Percentiles rank a stretch among this genome's conserved stretches.
Evolutionary conservation across 64 coral and sea anemone genomes (phyloP).

Genomic region (Pocillopora verrucosa): DNA sequence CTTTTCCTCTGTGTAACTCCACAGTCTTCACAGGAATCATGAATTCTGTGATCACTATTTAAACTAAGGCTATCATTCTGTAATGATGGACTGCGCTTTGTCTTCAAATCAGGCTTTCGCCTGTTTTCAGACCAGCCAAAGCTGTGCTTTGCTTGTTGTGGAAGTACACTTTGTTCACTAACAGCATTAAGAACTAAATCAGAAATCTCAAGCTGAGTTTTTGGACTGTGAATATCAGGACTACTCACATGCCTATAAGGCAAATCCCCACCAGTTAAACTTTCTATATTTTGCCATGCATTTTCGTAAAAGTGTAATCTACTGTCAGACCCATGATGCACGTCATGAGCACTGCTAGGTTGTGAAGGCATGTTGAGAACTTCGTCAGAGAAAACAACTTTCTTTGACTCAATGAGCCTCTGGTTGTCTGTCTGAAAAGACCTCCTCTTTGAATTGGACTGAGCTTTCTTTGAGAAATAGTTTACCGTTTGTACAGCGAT

Average conservation of each 20-base stretch:
- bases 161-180: constrained; percentile 14
- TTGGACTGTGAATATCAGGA: constrained; percentile 76
- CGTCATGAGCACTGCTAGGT: background rate
- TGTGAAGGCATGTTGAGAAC: constrained; percentile 36
- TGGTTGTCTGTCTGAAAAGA: constrained; percentile 40
- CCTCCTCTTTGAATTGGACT: constrained; percentile 43
- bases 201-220: background rate
- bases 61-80: background rate
- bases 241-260: constrained; percentile 65
- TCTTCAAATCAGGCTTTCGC: constrained; percentile 39
- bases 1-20: constrained; percentile 32
- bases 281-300: constrained; percentile 14
- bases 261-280: background rate
- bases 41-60: background rate
- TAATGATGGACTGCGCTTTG: background rate
- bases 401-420: constrained; percentile 25
- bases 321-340: constrained; percentile 22
- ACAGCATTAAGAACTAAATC: constrained; percentile 9
- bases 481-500: constrained; percentile 98
- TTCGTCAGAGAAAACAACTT: constrained; percentile 45
- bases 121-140: constrained; percentile 49
- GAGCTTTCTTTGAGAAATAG: constrained; percentile 55
- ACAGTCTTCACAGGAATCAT: background rate
- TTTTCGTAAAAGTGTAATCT: constrained; percentile 27
- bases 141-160: constrained; percentile 1